Percentiles rank a stretch among this genome's conserved stretches.
Evolutionary conservation across 35 echinoderm and acorn worm species (phyloP).

Genomic region (Patiria miniata): DNA sequence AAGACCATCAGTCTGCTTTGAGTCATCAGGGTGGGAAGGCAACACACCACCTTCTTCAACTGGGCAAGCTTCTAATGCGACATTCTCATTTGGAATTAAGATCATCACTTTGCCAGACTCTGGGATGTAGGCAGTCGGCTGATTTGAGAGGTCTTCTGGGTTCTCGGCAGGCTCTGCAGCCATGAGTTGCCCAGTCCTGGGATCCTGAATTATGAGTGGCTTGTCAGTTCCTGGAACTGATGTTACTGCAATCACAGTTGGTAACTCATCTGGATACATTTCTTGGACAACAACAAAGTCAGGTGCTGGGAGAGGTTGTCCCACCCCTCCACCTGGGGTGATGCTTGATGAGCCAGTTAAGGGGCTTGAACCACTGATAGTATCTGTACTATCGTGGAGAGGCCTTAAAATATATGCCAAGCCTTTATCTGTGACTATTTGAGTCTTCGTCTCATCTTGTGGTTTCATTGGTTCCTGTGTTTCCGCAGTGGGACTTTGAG

Average conservation of each 20-base stretch:
- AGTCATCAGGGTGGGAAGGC: not conserved
- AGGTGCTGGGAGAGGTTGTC: not conserved
- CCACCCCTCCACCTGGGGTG: conserved; percentile 23
- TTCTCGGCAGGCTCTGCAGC: conserved; percentile 45
- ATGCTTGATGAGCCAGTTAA: not conserved
- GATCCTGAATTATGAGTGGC: conserved; percentile 32
- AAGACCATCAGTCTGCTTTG: not conserved
- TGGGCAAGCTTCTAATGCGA: not conserved
- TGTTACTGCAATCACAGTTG: conserved; percentile 12
- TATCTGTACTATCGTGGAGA: not conserved
- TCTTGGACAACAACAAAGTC: conserved; percentile 31
- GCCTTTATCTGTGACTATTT: conserved; percentile 38
- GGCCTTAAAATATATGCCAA: conserved; percentile 31
- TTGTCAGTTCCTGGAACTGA: not conserved
- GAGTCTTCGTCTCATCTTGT: conserved; percentile 10
- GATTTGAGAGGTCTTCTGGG: conserved; percentile 37
- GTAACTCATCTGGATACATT: not conserved
- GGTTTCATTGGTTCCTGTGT: not conserved
- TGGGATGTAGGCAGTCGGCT: conserved; percentile 21
- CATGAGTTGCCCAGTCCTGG: conserved; percentile 52
- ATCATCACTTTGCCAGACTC: not conserved
- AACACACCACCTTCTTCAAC: not conserved
- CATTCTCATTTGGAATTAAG: not conserved
- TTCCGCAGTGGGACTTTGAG: too few species aligned
- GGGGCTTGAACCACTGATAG: not conserved